Base-by-base conservation (phyloP, 2,888 invertebrate genomes). In the Penaeus monodon region DNA sequence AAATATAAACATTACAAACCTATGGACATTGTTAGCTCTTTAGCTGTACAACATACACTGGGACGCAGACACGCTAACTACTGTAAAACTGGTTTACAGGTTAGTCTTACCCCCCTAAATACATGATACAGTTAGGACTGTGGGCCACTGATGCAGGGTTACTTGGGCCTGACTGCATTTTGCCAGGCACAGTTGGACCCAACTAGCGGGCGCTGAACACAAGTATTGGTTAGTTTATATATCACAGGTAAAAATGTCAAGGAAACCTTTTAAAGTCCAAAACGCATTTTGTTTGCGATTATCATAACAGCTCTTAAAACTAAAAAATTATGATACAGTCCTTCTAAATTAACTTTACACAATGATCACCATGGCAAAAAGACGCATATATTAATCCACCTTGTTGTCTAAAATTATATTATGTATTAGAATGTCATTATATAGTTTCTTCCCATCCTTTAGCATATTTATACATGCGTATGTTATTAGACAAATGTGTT, bases 101-200 rank as follows among this genome's bases (percentile, higher is more conserved):
- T 83, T 83, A 83, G 73, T 84, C 88, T 88, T 88, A 88, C 88
- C 88, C 88, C 84, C 88, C 88, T 66, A 88, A 81, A 84, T 84
- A 88, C 81, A 84, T 68, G 84, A 88, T 64, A 88, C 88, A 84
- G 84, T 84, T 88, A 74, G 88, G 88, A 80, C 84, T 84, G 77
- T 88, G 88, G 77, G 84, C 84, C 81, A 84, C 81, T 66, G 82
- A 82, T 83, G 81, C 44, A 79, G 84, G 76, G 66, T 80, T 80
- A 84, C 81, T 68, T n/a, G 76, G 44, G 65, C 80, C 84, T 64
- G 84, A 68, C 81, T 81, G 73, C 66, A 81, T 84, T 80, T 88
- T 84, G 81, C 88, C 88, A 88, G 84, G 88, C 88, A 88, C 84
- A 88, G 88, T 79, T 88, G 80, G 80, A 84, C 73, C 88, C 76